Evolutionary conservation across 1,140 invertebrate genomes (phyloP).

Genomic region (Melanaphis sacchari): DNA sequence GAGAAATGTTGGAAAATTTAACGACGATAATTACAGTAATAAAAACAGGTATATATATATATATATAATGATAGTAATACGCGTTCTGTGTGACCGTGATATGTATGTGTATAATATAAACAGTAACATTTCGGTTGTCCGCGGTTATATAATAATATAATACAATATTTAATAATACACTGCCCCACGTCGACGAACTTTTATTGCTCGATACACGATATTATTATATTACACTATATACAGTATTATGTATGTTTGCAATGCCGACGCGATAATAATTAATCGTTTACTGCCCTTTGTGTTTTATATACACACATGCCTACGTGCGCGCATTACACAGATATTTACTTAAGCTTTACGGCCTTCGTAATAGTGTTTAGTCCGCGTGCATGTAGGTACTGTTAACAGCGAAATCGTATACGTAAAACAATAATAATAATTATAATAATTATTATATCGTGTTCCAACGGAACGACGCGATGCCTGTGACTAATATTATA

Average conservation of each 20-base stretch:
- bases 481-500: neutral
- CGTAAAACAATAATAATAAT: neutral
- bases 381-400: neutral
- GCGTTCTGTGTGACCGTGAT: neutral
- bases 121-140: slow-evolving; percentile 27
- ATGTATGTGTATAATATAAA: neutral
- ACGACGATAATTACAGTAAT: slow-evolving; percentile 11
- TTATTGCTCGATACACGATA: neutral
- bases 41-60: neutral
- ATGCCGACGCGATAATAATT: slow-evolving; percentile 25
- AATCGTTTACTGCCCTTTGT: slow-evolving; percentile 41
- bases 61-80: neutral
- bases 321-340: neutral
- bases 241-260: neutral
- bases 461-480: neutral
- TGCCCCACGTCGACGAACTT: neutral
- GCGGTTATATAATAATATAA: neutral
- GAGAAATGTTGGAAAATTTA: slow-evolving; percentile 9
- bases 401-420: neutral
- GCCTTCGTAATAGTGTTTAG: too few species aligned
- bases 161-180: neutral
- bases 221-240: neutral
- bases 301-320: neutral
- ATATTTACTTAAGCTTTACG: slow-evolving; percentile 43
- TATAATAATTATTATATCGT: neutral